Conservation (phyloP, 1,140 invertebrate genomes). For the Solenopsis fugax region DNA sequence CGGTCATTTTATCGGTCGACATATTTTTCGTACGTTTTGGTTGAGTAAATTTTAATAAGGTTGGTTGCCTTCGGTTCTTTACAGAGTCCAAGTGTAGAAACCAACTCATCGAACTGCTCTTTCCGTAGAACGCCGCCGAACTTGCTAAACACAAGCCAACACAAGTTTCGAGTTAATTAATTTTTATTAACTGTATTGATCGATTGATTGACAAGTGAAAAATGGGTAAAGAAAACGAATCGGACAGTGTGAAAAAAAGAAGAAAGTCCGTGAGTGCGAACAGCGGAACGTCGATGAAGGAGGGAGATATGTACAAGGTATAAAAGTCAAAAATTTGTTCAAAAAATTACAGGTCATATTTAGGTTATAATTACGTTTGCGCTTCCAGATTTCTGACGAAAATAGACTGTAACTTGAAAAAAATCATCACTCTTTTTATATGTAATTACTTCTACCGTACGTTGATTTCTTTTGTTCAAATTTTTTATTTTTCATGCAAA, state of each 20-base stretch:
- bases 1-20: too few relatives aligned
- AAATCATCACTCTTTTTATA: not conserved
- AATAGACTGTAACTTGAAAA: not conserved
- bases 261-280: constrained; percentile 75
- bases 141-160: too few relatives aligned
- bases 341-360: not conserved
- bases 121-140: too few relatives aligned
- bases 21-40: too few relatives aligned
- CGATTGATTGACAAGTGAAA: not conserved
- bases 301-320: constrained; percentile 84
- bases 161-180: not conserved
- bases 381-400: not conserved
- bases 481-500: not conserved
- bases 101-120: too few relatives aligned
- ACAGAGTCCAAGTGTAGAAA: too few relatives aligned
- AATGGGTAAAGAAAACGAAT: constrained; percentile 84
- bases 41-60: too few relatives aligned
- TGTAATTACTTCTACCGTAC: too few relatives aligned
- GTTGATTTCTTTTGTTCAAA: not conserved
- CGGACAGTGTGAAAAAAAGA: constrained; percentile 79
- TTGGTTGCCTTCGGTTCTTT: too few relatives aligned
- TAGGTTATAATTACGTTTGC: not conserved
- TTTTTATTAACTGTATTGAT: not conserved
- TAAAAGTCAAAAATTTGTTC: not conserved
- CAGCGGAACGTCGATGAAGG: constrained; percentile 71